phyloP scores from a whole-genome alignment of 2,888 invertebrate genomes.

The Nycteola revayana region DNA sequence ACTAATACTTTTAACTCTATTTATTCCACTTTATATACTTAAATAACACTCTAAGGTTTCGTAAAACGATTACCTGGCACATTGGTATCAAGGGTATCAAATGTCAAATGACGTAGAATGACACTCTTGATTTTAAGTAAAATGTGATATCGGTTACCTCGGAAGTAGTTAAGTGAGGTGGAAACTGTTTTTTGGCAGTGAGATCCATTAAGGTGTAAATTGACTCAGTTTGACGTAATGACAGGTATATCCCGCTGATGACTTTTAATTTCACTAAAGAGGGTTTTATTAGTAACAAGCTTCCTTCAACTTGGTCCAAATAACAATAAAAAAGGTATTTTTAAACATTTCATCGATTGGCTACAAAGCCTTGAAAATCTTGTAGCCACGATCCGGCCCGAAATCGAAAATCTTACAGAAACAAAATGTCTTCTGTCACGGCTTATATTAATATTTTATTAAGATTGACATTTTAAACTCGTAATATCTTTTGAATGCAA shows the following conservation, averaged over 20 bases:
- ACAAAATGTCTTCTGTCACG: too few species aligned
- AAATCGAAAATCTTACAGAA: too few species aligned
- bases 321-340: too few species aligned
- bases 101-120: constrained; percentile 53
- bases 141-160: constrained; percentile 76
- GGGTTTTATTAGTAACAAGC: too few species aligned
- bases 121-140: constrained; percentile 63
- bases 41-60: constrained; percentile 50
- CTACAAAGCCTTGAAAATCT: too few species aligned
- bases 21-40: constrained; percentile 7
- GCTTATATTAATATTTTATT: too few species aligned
- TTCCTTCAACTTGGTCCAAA: too few species aligned
- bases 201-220: constrained; percentile 71
- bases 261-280: constrained; percentile 9
- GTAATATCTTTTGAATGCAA: too few species aligned
- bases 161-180: constrained; percentile 75
- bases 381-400: too few species aligned
- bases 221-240: constrained; percentile 61
- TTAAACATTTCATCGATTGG: too few species aligned
- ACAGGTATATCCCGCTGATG: constrained; percentile 37
- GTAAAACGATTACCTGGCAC: constrained; percentile 39
- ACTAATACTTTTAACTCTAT: constrained; percentile 10
- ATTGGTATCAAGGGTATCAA: constrained; percentile 36
- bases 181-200: constrained; percentile 72
- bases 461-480: too few species aligned